Evolutionary conservation across 2,113 vertebrate genomes (phyloP), one percentile per base, ranked within the genome.

Genomic region (Indicator maculatus): DNA sequence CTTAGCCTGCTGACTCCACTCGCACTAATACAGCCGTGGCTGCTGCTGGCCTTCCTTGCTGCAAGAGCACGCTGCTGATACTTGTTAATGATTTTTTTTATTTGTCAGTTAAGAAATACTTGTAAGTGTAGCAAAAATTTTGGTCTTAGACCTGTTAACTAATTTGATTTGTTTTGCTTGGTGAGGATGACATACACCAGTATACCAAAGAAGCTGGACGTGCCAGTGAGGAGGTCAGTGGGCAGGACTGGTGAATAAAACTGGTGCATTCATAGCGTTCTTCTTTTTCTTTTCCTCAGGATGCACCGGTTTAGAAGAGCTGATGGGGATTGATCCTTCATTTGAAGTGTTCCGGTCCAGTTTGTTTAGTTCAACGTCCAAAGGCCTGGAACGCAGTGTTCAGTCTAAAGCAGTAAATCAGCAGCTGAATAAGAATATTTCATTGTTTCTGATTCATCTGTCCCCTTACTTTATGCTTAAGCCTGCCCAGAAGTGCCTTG

Each of bases 381-480:
- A 98, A 96, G 98, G 96, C 10, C 86, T 99, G 88, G 99, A 99
- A 93, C 98, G 99, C 53, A 99, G 99, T 17, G 98, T 99, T 86
- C 99, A 99, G 95, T 98, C 98, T 86, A 99, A 98, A 95, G 98
- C 98, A 75, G 98, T 99, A 83, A 99, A 99, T 90, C 94, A 97
- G 86, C 98, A 99, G 89, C 97, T 99, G 96, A 97, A 99, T 89
- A 97, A 97, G 59, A 98, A 96, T 89, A 98, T 99, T 94, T 97
- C 98, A 0, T 96, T 98, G 45, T 99, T 99, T 92, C 98, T 99
- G 58, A 96, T 98, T 71, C 98, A 99, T 39, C 92, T 99, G 30
- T 99, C 98, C 5, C 99, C 99, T 2, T 99, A 99, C 95, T 99
- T 99, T 93, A 98, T 99, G 94, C 98, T 99, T 52, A 99, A 98